Percentiles rank a stretch among this genome's conserved stretches.
Evolutionary conservation across 2,888 invertebrate species (phyloP).

Genomic region (Gibbula magus): DNA sequence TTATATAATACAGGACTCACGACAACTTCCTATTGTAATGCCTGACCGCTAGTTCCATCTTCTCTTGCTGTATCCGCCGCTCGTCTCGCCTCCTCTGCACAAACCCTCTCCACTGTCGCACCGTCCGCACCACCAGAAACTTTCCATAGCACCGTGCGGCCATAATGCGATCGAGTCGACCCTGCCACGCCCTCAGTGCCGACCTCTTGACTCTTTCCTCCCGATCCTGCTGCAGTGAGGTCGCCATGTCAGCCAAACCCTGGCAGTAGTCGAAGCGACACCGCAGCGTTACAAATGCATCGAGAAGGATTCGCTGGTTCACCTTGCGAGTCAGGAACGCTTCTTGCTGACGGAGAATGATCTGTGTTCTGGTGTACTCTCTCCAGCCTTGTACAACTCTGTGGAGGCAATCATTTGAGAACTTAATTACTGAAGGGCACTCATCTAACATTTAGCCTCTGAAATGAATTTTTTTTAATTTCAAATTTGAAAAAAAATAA

Average conservation of each 20-base stretch:
- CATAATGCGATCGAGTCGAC: slow-evolving; percentile 47
- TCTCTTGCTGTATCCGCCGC: slow-evolving; percentile 47
- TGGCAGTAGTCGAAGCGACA: slow-evolving; percentile 59
- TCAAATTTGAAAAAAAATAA: too few relatives aligned
- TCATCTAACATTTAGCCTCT: too few relatives aligned
- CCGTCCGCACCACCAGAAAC: slow-evolving; percentile 52
- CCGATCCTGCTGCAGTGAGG: slow-evolving; percentile 47
- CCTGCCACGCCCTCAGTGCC: slow-evolving; percentile 52
- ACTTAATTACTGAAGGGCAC: too few relatives aligned
- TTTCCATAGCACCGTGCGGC: slow-evolving; percentile 57
- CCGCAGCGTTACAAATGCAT: slow-evolving; percentile 51
- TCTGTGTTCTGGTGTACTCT: slow-evolving; percentile 46
- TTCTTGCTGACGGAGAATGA: slow-evolving; percentile 50
- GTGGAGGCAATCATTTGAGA: background rate
- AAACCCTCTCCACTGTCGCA: slow-evolving; percentile 53
- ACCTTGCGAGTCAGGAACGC: slow-evolving; percentile 42
- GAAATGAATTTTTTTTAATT: too few relatives aligned
- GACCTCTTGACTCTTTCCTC: slow-evolving; percentile 41
- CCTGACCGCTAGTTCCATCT: slow-evolving; percentile 49
- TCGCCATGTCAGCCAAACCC: slow-evolving; percentile 51
- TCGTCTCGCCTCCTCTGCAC: slow-evolving; percentile 46
- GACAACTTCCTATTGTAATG: slow-evolving; percentile 56
- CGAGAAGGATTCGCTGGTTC: slow-evolving; percentile 43
- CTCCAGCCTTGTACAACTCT: slow-evolving; percentile 62
- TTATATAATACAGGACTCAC: slow-evolving; percentile 35